phyloP scores from a whole-genome alignment of 2,888 invertebrate genomes.

The Harpalus rubripes region DNA sequence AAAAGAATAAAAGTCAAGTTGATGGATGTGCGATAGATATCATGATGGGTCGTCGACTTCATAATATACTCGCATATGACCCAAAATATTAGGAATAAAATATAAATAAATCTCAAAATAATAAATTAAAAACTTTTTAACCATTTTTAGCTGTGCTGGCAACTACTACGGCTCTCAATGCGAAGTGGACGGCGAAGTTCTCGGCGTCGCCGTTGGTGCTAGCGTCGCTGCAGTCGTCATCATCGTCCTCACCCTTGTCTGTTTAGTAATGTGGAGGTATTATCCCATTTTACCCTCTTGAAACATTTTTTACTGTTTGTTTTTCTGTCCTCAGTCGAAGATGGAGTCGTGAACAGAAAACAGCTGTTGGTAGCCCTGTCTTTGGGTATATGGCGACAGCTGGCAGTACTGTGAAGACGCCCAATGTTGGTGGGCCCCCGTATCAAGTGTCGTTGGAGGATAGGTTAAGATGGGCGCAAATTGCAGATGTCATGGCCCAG shows the following conservation, averaged over 20 bases:
- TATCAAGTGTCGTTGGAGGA: constrained; percentile 90
- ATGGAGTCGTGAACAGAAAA: constrained; percentile 94
- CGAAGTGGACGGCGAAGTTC: constrained; percentile 94
- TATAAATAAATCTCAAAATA: no score
- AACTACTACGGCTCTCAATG: constrained; percentile 94
- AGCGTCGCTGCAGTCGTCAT: constrained; percentile 93
- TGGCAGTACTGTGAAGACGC: constrained; percentile 85
- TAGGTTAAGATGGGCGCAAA: constrained; percentile 92
- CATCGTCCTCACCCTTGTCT: constrained; percentile 91
- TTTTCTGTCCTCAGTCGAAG: constrained; percentile 82
- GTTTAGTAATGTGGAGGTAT: constrained; percentile 94
- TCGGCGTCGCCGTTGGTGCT: constrained; percentile 94
- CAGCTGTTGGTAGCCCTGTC: constrained; percentile 88
- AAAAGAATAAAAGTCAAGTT: no score
- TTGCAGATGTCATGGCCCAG: constrained; percentile 92
- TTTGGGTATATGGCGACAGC: constrained; percentile 91
- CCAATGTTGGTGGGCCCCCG: constrained; percentile 86
- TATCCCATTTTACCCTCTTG: constrained; percentile 1
- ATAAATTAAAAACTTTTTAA: constrained; percentile 1
- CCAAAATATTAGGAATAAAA: no score
- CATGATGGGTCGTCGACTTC: not conserved
- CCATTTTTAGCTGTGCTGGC: constrained; percentile 84
- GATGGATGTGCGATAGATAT: no score
- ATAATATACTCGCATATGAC: not conserved
- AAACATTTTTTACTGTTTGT: constrained; percentile 8